Conservation (phyloP, 2,888 invertebrate genomes). For the Drosophila tanythrix region DNA sequence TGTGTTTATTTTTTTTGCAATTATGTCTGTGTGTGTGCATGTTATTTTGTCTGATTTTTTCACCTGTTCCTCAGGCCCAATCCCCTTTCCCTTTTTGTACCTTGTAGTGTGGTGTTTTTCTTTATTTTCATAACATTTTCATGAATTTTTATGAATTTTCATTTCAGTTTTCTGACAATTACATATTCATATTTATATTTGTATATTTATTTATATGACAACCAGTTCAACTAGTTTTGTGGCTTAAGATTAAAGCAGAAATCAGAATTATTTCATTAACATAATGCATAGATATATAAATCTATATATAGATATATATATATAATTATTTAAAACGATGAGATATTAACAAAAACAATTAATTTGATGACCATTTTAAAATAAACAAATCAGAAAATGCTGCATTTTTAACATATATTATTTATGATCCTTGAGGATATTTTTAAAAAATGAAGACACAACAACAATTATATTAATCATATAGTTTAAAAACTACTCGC, state of each 20-base stretch:
- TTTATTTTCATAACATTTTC: constrained; percentile 34
- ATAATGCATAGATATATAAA: constrained; percentile 45
- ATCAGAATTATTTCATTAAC: constrained; percentile 40
- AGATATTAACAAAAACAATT: constrained; percentile 56
- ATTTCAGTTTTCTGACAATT: constrained; percentile 32
- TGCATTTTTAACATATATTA: constrained; percentile 24
- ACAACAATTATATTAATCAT: constrained; percentile 64
- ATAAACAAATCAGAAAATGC: constrained; percentile 41
- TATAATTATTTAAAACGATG: constrained; percentile 16
- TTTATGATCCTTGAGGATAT: constrained; percentile 37
- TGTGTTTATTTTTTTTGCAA: constrained; percentile 32
- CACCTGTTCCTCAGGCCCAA: constrained; percentile 64
- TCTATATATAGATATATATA: constrained; percentile 24
- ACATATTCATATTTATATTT: constrained; percentile 11
- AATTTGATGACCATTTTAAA: constrained; percentile 51
- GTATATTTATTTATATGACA: constrained; percentile 37
- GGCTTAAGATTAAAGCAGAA: constrained; percentile 38
- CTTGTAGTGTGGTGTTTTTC: constrained; percentile 64
- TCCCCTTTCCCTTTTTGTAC: constrained; percentile 61
- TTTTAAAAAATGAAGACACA: constrained; percentile 66
- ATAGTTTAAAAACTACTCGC: constrained; percentile 43
- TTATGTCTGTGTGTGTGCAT: constrained; percentile 13
- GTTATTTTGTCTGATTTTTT: constrained; percentile 44
- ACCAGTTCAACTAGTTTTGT: constrained; percentile 72
- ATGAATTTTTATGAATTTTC: constrained; percentile 16